Conservation (phyloP, 2,888 invertebrate genomes). For the Rhabditoides inermis region DNA sequence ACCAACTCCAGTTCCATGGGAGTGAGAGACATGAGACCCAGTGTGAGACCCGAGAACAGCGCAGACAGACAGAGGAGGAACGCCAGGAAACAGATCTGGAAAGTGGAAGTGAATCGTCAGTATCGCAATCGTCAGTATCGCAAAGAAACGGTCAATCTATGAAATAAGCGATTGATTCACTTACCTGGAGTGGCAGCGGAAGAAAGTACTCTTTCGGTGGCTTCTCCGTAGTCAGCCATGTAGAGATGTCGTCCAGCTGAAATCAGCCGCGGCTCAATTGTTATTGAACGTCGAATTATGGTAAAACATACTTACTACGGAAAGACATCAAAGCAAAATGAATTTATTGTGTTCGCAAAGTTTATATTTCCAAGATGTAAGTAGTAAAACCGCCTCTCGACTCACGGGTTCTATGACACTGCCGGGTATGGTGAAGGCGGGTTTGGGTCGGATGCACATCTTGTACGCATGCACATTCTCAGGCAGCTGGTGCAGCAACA, state of each 20-base stretch:
- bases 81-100: conserved; percentile 65
- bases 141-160: background rate
- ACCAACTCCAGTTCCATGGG: conserved; percentile 53
- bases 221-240: conserved; percentile 38
- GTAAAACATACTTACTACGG: no score
- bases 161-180: background rate
- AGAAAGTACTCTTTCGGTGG: conserved; percentile 37
- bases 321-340: background rate
- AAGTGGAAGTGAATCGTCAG: background rate
- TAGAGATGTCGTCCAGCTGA: conserved; percentile 36
- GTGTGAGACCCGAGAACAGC: conserved; percentile 87
- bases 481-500: conserved; percentile 25
- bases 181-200: conserved; percentile 29
- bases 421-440: conserved; percentile 10
- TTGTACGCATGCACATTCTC: conserved; percentile 32
- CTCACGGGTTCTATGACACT: conserved; percentile 18
- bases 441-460: conserved; percentile 33
- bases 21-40: conserved; percentile 91
- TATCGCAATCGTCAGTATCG: background rate
- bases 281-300: background rate
- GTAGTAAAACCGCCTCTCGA: background rate
- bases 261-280: background rate
- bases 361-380: background rate
- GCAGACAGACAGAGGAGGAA: conserved; percentile 77
- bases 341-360: background rate